phyloP scores from a whole-genome alignment of 2,888 invertebrate species.

The Dendrolimus houi region DNA sequence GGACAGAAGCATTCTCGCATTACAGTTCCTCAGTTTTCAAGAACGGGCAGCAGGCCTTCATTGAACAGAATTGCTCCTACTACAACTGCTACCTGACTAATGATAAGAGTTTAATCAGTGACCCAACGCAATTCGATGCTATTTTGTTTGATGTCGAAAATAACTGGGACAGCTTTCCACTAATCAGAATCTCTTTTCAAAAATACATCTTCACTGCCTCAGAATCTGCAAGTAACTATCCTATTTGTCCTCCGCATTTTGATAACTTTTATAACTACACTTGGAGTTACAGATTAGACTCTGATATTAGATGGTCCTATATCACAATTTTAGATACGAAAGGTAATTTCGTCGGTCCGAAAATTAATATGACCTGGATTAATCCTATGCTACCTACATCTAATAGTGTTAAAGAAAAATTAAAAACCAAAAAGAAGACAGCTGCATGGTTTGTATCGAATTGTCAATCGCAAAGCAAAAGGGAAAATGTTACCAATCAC shows the following conservation, averaged over 20 bases:
- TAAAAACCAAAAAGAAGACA: slow-evolving; percentile 39
- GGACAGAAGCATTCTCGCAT: slow-evolving; percentile 31
- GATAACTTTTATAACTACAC: slow-evolving; percentile 50
- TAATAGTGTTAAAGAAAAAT: slow-evolving; percentile 21
- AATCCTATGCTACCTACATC: slow-evolving; percentile 29
- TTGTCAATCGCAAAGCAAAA: slow-evolving; percentile 30
- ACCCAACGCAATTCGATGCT: slow-evolving; percentile 58
- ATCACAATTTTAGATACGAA: slow-evolving; percentile 34
- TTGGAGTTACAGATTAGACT: slow-evolving; percentile 53
- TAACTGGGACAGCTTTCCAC: slow-evolving; percentile 36
- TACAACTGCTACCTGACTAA: slow-evolving; percentile 61
- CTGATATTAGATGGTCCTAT: slow-evolving; percentile 41
- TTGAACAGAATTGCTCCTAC: slow-evolving; percentile 41
- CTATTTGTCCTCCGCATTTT: slow-evolving; percentile 32
- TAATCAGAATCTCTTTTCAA: slow-evolving; percentile 47
- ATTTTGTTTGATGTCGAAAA: slow-evolving; percentile 70
- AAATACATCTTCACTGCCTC: slow-evolving; percentile 62
- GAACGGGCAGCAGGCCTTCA: slow-evolving; percentile 38
- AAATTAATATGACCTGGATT: slow-evolving; percentile 41
- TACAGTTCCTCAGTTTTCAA: slow-evolving; percentile 17
- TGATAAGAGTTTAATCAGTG: slow-evolving; percentile 33
- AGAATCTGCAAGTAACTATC: slow-evolving; percentile 38
- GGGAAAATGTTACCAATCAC: slow-evolving; percentile 21
- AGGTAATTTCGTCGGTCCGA: slow-evolving; percentile 45
- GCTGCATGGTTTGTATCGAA: slow-evolving; percentile 57